Evolutionary conservation across 2,113 vertebrate species (phyloP).

Genomic region (Silurus glanis): DNA sequence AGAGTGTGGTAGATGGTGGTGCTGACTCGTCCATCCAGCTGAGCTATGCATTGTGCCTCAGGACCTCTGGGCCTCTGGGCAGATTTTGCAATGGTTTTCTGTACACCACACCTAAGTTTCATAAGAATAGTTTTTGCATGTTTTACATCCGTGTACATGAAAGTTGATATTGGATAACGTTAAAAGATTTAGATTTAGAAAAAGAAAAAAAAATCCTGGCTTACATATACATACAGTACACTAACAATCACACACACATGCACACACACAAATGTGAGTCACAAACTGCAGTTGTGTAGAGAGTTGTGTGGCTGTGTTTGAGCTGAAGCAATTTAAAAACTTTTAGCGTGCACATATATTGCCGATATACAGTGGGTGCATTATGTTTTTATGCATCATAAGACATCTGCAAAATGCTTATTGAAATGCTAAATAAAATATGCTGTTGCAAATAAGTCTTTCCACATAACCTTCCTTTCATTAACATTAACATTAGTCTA

Average conservation of each 20-base stretch:
- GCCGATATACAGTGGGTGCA: not conserved
- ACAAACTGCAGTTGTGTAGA: not conserved
- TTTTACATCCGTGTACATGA: not conserved
- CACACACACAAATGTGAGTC: not conserved
- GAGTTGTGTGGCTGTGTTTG: conserved; percentile 19
- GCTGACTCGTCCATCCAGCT: conserved; percentile 31
- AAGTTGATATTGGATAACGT: no score
- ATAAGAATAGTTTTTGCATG: conserved; percentile 9
- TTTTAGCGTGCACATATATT: not conserved
- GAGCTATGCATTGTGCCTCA: conserved; percentile 20
- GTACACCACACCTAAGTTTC: conserved; percentile 11
- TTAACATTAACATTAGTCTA: not conserved
- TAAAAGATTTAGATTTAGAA: conserved; percentile 3
- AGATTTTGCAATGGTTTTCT: not conserved
- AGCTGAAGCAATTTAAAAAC: conserved; percentile 8
- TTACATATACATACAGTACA: not conserved
- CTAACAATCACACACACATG: not conserved
- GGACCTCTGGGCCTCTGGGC: conserved; percentile 2
- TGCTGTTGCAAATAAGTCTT: not conserved
- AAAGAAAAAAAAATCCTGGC: not conserved
- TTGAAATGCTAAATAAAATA: not conserved
- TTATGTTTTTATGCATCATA: not conserved
- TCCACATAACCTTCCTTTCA: not conserved
- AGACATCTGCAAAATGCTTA: not conserved
- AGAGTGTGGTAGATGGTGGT: conserved; percentile 5